Base-by-base conservation (phyloP, 2,113 vertebrate genomes). In the Tragelaphus buxtoni region DNA sequence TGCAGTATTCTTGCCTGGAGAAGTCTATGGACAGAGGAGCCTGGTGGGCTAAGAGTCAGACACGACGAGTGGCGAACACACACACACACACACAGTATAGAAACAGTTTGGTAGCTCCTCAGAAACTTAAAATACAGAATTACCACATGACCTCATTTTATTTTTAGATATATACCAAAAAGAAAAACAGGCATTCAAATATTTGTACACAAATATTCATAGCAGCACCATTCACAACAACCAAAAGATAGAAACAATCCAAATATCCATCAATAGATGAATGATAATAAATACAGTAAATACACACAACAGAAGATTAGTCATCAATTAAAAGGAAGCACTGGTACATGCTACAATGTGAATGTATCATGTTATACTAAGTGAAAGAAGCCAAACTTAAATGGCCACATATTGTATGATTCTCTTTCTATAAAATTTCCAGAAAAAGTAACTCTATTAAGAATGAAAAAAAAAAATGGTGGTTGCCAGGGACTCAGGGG, bases 371-470 rank as follows among this genome's bases (percentile, higher is more conserved):
- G 30, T 47, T 60, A 80, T 30, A 9, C n/a, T 74, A 90, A 86
- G 22, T 74, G 24, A 90, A 93, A 95, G 53, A 95, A 77, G 63
- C n/a, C 76, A 90, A 58, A 93, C 16, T 90, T n/a, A 93, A 90
- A 81, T 61, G 17, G 88, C 24, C 55, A 95, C 11, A 22, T 49
- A 51, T 17, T 81, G 5, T 95, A 84, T 74, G n/a, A 91, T 79
- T 79, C 51, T 10, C 45, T 60, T 82, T 60, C 58, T 87, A 60
- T 61, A n/a, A 65, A 94, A 55, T 32, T 90, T n/a, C 13, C 45
- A 97, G 83, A 91, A 91, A 20, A 91, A 56, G 45, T 63, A 90
- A 93, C 90, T 56, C 35, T 35, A 92, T 32, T 63, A 72, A 89
- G n/a, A 88, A 8, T 42, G 39, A 77, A 30, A 58, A 53, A 39